A percentile compares a stretch with the other conserved stretches of the same genome.
phyloP scores from a whole-genome alignment of 2,797 vertebrate species.

The Tauraco hartlaubi region DNA sequence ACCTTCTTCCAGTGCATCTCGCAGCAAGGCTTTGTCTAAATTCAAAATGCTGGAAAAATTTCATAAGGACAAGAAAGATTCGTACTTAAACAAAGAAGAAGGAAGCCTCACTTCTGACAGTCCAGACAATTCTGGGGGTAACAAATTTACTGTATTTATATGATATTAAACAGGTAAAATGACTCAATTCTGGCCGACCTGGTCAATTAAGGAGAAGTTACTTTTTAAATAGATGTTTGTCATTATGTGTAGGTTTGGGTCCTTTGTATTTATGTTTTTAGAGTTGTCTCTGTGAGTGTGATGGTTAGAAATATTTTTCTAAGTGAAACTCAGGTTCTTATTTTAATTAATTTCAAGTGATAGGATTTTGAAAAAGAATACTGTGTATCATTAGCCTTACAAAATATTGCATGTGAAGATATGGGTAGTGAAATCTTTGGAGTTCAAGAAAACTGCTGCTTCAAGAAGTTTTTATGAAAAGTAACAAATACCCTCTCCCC shows the following conservation, averaged over 20 bases:
- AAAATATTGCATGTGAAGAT: not conserved
- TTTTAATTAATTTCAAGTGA: not conserved
- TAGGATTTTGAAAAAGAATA: not conserved
- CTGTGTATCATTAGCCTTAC: not conserved
- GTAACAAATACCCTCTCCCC: not conserved
- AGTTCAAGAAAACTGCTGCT: not conserved
- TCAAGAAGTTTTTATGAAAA: not conserved
- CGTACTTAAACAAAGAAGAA: constrained; percentile 19
- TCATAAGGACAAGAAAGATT: constrained; percentile 52
- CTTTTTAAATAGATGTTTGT: not conserved
- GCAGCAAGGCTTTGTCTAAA: constrained; percentile 77
- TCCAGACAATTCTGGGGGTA: constrained; percentile 59
- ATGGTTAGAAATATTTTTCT: not conserved
- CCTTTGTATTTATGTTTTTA: not conserved
- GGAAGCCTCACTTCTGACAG: constrained; percentile 40
- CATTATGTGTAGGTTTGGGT: not conserved
- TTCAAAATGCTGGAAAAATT: constrained; percentile 53
- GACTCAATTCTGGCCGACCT: not conserved
- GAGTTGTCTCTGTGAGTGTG: not conserved
- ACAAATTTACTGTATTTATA: constrained; percentile 11
- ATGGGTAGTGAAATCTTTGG: not conserved
- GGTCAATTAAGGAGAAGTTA: not conserved
- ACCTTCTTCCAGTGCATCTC: constrained; percentile 74
- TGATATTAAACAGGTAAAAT: not conserved
- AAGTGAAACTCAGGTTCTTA: not conserved